phyloP scores from a whole-genome alignment of 1,140 invertebrate species.

The Rhysida immarginata region DNA sequence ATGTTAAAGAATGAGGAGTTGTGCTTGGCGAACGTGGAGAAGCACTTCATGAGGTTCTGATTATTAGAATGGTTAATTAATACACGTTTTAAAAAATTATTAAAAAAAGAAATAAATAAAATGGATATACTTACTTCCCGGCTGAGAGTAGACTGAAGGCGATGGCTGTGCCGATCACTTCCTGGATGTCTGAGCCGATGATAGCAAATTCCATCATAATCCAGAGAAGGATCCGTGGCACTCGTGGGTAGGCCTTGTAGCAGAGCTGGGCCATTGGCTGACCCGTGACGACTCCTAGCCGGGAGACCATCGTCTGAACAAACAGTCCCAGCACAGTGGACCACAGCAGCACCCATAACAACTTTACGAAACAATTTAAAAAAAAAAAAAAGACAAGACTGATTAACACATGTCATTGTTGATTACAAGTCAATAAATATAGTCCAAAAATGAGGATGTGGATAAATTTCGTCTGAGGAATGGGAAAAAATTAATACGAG shows the following conservation, averaged over 20 bases:
- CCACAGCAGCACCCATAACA: constrained; percentile 69
- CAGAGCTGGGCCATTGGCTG: constrained; percentile 68
- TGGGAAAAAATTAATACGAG: too few relatives aligned
- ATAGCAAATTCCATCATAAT: constrained; percentile 91
- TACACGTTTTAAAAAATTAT: too few relatives aligned
- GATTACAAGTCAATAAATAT: too few relatives aligned
- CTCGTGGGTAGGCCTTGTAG: constrained; percentile 56
- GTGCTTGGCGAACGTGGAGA: too few relatives aligned
- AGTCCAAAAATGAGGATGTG: too few relatives aligned
- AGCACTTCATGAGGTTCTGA: too few relatives aligned
- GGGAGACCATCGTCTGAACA: constrained; percentile 67
- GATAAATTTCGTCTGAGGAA: too few relatives aligned
- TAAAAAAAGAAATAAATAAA: too few relatives aligned
- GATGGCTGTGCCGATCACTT: constrained; percentile 73
- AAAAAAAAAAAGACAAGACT: background rate
- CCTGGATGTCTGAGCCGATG: constrained; percentile 62
- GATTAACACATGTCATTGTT: too few relatives aligned
- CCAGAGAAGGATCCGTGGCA: constrained; percentile 69
- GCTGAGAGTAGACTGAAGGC: constrained; percentile 77
- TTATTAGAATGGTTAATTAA: too few relatives aligned
- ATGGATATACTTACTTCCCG: constrained; percentile 61
- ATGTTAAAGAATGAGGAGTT: too few relatives aligned
- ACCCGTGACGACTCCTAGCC: constrained; percentile 70
- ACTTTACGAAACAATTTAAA: too few relatives aligned
- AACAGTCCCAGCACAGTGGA: constrained; percentile 71